These are phyloP conservation scores for Eueides isabella DNA, from an alignment of 1,140 invertebrate species.

Conservation along the genomic window DNA sequence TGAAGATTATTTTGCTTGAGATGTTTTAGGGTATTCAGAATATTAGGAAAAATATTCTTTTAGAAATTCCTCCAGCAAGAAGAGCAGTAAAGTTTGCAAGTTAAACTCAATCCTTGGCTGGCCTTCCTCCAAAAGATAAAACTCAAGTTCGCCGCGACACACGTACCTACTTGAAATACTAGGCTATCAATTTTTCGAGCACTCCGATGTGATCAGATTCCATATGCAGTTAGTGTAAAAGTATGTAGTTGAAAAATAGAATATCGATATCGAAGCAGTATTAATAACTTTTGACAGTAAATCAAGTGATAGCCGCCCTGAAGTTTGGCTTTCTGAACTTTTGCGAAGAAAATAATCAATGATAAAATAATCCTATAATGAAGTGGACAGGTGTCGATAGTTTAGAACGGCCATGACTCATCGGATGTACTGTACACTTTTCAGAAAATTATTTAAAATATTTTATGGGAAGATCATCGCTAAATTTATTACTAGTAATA, in stretches of 20 bases:
- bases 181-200: constrained; percentile 21
- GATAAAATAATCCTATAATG: too few relatives aligned
- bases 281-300: background rate
- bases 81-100: constrained; percentile 25
- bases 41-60: constrained; percentile 15
- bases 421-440: too few relatives aligned
- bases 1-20: too few relatives aligned
- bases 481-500: too few relatives aligned
- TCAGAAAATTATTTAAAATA: too few relatives aligned
- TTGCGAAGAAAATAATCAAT: too few relatives aligned
- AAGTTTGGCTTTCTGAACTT: too few relatives aligned
- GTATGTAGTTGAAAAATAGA: constrained; percentile 11
- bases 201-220: constrained; percentile 3
- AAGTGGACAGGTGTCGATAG: too few relatives aligned
- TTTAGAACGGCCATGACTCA: too few relatives aligned
- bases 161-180: constrained; percentile 29
- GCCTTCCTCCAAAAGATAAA: constrained; percentile 28
- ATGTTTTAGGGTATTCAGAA: background rate
- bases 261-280: constrained; percentile 13
- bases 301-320: too few relatives aligned
- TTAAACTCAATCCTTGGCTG: constrained; percentile 24
- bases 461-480: too few relatives aligned
- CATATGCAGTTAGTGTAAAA: constrained; percentile 10
- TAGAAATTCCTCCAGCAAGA: constrained; percentile 7
- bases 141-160: constrained; percentile 26